Conservation (phyloP, 37 sponge, comb jelly and placozoan species). For the Hormiphora californensis region DNA sequence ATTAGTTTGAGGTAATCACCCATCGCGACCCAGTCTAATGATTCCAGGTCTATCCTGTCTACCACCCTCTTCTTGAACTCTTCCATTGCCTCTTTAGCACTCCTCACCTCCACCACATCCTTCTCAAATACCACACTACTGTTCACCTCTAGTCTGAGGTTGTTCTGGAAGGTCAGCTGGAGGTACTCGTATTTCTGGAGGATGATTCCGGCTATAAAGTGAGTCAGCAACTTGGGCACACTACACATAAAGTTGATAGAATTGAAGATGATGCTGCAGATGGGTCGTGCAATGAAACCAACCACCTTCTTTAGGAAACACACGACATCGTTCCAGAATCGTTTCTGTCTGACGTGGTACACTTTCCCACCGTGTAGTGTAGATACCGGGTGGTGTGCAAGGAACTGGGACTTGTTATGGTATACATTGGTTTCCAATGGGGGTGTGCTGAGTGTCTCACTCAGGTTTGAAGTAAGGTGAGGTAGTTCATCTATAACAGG, state of each 20-base stretch:
- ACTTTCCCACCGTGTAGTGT: slow-evolving; percentile 36
- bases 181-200: not conserved
- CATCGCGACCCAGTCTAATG: not conserved
- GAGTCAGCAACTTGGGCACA: not conserved
- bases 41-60: not conserved
- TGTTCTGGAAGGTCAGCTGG: not conserved
- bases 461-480: too few species aligned
- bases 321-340: not conserved
- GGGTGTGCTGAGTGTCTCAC: too few species aligned
- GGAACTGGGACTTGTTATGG: not conserved
- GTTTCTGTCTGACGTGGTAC: not conserved
- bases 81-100: not conserved
- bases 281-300: not conserved
- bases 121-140: not conserved
- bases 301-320: slow-evolving; percentile 1
- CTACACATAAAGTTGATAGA: not conserved
- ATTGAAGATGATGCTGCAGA: slow-evolving; percentile 30
- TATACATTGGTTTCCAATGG: slow-evolving; percentile 13
- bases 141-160: not conserved
- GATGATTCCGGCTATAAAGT: slow-evolving; percentile 13
- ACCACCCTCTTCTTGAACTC: not conserved
- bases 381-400: not conserved
- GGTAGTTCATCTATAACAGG: too few species aligned
- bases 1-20: not conserved
- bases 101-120: not conserved